Conservation (phyloP, 2,113 vertebrate genomes). For the Amphiprion ocellaris region DNA sequence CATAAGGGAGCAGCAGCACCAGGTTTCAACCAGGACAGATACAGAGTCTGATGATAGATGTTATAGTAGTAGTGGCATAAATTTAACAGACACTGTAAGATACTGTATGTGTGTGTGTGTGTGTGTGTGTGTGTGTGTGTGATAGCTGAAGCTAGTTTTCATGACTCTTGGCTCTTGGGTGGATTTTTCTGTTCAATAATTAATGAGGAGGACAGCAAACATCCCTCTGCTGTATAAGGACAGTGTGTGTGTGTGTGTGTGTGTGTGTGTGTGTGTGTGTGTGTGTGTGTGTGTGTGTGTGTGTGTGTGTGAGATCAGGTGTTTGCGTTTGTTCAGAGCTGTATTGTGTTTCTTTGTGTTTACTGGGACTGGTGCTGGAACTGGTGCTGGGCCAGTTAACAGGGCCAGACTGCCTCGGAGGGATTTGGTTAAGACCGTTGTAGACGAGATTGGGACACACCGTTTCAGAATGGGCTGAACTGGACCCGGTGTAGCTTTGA, state of each 20-base stretch:
- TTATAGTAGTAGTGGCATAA: neutral
- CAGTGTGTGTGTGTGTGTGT: neutral
- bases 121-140: too few species aligned
- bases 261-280: too few species aligned
- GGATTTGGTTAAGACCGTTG: constrained; percentile 17
- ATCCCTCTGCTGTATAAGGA: constrained; percentile 20
- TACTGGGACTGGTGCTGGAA: constrained; percentile 18
- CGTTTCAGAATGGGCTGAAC: neutral
- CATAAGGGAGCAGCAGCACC: too few species aligned
- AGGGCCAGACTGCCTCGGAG: constrained; percentile 8
- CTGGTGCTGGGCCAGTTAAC: constrained; percentile 11
- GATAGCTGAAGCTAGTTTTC: constrained; percentile 18
- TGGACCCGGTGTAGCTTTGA: neutral
- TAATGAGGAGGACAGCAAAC: constrained; percentile 47
- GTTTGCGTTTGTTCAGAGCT: constrained; percentile 8
- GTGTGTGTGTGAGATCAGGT: constrained; percentile 30
- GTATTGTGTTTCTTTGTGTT: constrained; percentile 36
- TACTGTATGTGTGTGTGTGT: too few species aligned
- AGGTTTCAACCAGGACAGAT: too few species aligned
- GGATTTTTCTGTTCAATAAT: constrained; percentile 65
- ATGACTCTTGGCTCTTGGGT: constrained; percentile 28
- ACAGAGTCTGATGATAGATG: neutral
- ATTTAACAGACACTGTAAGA: neutral
- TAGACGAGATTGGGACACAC: neutral
- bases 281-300: constrained; percentile 12